Conservation (phyloP, 2,113 vertebrate genomes). For the Colossoma macropomum region DNA sequence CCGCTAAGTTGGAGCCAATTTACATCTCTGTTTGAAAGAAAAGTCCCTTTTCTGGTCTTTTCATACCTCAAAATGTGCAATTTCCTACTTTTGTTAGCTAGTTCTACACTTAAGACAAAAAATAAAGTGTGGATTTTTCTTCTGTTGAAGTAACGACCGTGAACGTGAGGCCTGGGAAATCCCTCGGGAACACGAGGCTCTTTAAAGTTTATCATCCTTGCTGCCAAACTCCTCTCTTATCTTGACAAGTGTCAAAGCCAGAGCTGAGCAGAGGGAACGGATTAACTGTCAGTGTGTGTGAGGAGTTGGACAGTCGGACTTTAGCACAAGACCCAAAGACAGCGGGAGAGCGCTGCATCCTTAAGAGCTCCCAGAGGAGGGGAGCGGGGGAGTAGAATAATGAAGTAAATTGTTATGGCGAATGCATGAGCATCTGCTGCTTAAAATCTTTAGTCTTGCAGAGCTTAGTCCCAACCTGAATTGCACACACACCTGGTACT, state of each 20-base stretch:
- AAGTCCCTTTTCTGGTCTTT: neutral
- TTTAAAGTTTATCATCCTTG: constrained; percentile 3
- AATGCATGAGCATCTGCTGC: neutral
- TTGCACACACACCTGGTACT: neutral
- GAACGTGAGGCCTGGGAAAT: neutral
- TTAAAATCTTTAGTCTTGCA: neutral
- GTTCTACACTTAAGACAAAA: neutral
- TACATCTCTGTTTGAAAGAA: neutral
- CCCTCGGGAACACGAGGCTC: neutral
- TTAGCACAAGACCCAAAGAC: neutral
- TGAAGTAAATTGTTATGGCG: neutral
- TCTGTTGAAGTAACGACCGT: neutral
- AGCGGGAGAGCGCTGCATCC: neutral
- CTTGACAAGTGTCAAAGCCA: neutral
- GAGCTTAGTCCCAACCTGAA: neutral
- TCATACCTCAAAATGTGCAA: neutral
- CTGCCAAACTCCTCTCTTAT: constrained; percentile 1
- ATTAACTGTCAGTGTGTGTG: neutral
- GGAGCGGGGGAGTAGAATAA: neutral
- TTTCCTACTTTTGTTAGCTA: neutral
- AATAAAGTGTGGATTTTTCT: neutral
- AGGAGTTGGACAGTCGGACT: constrained; percentile 5
- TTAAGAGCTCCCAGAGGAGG: neutral
- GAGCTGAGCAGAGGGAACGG: neutral
- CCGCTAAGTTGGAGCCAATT: neutral